phyloP scores from a whole-genome alignment of 2,113 vertebrate species.

The Ranitomeya imitator region DNA sequence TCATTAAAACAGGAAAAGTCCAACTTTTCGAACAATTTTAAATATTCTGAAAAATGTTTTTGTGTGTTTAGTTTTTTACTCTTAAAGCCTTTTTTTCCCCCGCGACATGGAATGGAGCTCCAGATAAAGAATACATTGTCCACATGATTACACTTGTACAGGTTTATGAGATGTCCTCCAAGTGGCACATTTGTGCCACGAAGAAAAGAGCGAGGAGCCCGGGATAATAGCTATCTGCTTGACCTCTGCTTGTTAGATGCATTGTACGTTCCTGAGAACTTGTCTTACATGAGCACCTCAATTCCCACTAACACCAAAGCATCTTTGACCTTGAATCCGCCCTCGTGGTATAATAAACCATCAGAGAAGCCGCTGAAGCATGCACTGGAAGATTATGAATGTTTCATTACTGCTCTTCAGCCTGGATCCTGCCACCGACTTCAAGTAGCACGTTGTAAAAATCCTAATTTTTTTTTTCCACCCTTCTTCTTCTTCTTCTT shows the following conservation, averaged over 20 bases:
- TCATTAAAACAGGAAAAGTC: background rate
- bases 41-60: background rate
- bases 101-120: background rate
- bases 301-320: constrained; percentile 60
- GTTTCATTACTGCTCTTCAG: constrained; percentile 81
- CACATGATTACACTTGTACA: constrained; percentile 15
- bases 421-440: constrained; percentile 67
- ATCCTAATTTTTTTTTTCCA: constrained; percentile 77
- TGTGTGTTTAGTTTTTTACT: background rate
- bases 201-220: constrained; percentile 30
- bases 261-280: constrained; percentile 56
- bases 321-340: constrained; percentile 76
- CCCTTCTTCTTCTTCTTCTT: too few relatives aligned
- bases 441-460: constrained; percentile 71
- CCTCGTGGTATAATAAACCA: constrained; percentile 75
- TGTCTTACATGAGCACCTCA: constrained; percentile 61
- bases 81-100: background rate
- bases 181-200: background rate
- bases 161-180: constrained; percentile 16
- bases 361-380: constrained; percentile 77
- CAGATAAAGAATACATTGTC: background rate
- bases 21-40: background rate
- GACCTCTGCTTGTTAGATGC: constrained; percentile 61
- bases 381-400: constrained; percentile 81
- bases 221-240: constrained; percentile 55